Percentiles rank a stretch among this genome's conserved stretches.
Conservation (phyloP, 2,888 invertebrate genomes). For the Deilephila elpenor region DNA sequence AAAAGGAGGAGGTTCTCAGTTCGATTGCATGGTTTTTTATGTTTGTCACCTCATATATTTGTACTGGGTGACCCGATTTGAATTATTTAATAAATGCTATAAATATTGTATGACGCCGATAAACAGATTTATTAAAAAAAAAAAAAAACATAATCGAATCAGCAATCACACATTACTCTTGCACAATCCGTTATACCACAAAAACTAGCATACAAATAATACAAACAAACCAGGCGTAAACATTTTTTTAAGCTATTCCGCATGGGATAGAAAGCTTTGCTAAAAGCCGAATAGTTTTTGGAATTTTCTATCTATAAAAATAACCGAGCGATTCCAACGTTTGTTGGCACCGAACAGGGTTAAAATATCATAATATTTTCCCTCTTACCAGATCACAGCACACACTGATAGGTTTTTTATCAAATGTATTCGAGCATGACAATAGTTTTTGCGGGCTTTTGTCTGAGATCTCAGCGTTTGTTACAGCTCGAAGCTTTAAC, state of each 20-base stretch:
- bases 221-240: neutral
- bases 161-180: neutral
- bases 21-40: too few species aligned
- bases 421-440: neutral
- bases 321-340: neutral
- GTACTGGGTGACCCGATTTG: too few species aligned
- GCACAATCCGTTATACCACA: neutral
- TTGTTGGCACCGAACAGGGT: neutral
- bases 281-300: conserved; percentile 4
- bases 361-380: conserved; percentile 1
- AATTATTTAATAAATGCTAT: too few species aligned
- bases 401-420: neutral
- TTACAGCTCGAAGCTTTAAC: too few species aligned
- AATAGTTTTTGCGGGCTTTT: neutral
- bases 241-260: neutral
- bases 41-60: too few species aligned
- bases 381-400: neutral
- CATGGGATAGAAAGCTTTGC: neutral
- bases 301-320: neutral
- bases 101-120: too few species aligned
- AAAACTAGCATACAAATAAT: neutral
- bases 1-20: too few species aligned
- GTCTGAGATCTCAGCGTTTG: too few species aligned
- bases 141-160: too few species aligned
- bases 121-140: too few species aligned